Evolutionary conservation across 2,888 invertebrate species (phyloP).

Genomic region (Agonopterix heracliana): DNA sequence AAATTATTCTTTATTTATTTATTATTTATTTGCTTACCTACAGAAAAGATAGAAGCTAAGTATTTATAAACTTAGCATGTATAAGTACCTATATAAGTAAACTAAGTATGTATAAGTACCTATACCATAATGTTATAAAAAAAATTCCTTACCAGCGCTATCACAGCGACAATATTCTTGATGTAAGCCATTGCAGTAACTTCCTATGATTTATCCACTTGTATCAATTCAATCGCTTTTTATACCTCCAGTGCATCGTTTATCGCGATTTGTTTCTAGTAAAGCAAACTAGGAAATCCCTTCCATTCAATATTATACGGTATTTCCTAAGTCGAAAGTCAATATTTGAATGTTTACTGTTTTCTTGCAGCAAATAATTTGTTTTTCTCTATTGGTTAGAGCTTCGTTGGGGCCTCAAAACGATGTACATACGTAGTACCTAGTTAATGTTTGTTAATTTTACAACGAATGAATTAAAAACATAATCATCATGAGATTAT

Average conservation of each 20-base stretch:
- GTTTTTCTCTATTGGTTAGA: not conserved
- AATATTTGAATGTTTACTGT: slow-evolving; percentile 26
- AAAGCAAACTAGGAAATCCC: slow-evolving; percentile 32
- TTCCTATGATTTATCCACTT: slow-evolving; percentile 10
- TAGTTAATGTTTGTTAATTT: too few relatives aligned
- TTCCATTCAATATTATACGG: slow-evolving; percentile 5
- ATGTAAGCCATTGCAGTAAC: slow-evolving; percentile 20
- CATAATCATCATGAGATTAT: too few relatives aligned
- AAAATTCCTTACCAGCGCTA: slow-evolving; percentile 21
- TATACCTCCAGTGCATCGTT: slow-evolving; percentile 29
- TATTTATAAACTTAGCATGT: too few relatives aligned
- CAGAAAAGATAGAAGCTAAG: too few relatives aligned
- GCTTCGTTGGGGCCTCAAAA: too few relatives aligned
- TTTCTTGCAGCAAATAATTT: slow-evolving; percentile 18
- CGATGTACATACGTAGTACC: too few relatives aligned
- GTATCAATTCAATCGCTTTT: slow-evolving; percentile 24
- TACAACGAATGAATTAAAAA: too few relatives aligned
- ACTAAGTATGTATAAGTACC: too few relatives aligned
- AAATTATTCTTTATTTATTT: too few relatives aligned
- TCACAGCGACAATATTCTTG: slow-evolving; percentile 13
- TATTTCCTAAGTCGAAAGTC: slow-evolving; percentile 28
- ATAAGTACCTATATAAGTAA: too few relatives aligned
- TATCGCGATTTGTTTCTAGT: slow-evolving; percentile 19
- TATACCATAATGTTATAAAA: not conserved
- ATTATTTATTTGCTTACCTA: too few relatives aligned